Evolutionary conservation across 2,888 invertebrate genomes (phyloP).

Genomic region (Thecocarcelia acutangulata): DNA sequence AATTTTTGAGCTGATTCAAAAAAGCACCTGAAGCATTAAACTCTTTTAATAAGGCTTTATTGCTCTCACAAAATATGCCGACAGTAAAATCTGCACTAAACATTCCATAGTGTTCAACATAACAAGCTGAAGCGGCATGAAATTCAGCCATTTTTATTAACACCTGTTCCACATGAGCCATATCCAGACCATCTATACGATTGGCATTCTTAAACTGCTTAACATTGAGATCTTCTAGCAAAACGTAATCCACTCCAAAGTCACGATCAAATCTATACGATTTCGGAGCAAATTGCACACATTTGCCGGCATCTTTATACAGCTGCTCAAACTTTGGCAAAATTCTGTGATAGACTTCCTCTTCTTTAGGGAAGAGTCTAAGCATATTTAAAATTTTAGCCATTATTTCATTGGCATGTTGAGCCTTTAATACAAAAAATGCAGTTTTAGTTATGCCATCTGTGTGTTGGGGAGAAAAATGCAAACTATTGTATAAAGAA

Average conservation of each 20-base stretch:
- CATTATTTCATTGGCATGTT: constrained; percentile 73
- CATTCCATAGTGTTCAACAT: constrained; percentile 77
- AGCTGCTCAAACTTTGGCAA: constrained; percentile 78
- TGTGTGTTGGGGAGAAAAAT: constrained; percentile 50
- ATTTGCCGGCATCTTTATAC: constrained; percentile 74
- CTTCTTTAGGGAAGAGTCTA: constrained; percentile 78
- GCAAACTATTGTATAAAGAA: background rate
- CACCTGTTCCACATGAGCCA: constrained; percentile 76
- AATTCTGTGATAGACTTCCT: constrained; percentile 76
- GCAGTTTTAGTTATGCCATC: constrained; percentile 73
- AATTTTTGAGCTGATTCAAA: constrained; percentile 75
- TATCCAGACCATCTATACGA: constrained; percentile 76
- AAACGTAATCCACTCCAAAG: constrained; percentile 75
- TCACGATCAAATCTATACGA: constrained; percentile 74
- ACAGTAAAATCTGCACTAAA: constrained; percentile 74
- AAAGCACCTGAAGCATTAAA: constrained; percentile 76
- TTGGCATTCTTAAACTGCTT: constrained; percentile 77
- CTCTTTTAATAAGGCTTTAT: constrained; percentile 73
- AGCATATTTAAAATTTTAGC: constrained; percentile 73
- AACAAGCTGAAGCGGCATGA: constrained; percentile 80
- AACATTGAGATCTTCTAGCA: constrained; percentile 77
- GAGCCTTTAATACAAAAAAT: constrained; percentile 75
- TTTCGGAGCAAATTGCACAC: constrained; percentile 76
- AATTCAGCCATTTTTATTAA: constrained; percentile 78
- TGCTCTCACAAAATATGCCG: constrained; percentile 74